Evolutionary conservation across 2,888 invertebrate genomes (phyloP).

Genomic region (Eugnorisma glareosa): DNA sequence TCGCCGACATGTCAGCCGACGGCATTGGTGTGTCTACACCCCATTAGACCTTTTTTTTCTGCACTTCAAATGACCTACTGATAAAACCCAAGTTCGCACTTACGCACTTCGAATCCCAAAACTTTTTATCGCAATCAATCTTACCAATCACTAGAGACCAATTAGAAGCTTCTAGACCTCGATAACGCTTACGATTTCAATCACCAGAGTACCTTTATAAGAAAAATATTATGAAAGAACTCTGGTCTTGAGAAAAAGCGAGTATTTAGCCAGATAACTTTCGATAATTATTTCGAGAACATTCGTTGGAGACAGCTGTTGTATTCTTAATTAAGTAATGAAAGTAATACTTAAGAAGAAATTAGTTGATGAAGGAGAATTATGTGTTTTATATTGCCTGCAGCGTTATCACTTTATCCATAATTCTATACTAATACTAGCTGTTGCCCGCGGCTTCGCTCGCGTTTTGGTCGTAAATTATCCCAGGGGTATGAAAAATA

Average conservation of each 20-base stretch:
- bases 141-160: conserved; percentile 13
- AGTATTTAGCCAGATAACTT: conserved; percentile 23
- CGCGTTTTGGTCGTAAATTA: no score
- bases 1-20: not conserved
- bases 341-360: conserved; percentile 29
- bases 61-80: not conserved
- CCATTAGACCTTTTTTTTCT: not conserved
- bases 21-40: not conserved
- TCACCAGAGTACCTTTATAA: conserved; percentile 10
- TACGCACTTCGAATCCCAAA: not conserved
- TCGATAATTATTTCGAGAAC: conserved; percentile 36
- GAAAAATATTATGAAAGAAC: conserved; percentile 23
- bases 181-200: conserved; percentile 18
- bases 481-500: no score
- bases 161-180: conserved; percentile 14
- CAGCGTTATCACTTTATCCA: conserved; percentile 2
- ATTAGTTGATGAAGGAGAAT: conserved; percentile 31
- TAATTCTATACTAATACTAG: no score
- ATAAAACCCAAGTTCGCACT: not conserved
- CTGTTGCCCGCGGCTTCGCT: no score
- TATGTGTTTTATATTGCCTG: not conserved
- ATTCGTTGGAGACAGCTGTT: conserved; percentile 37
- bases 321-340: conserved; percentile 45
- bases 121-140: conserved; percentile 3
- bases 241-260: not conserved